Conservation (phyloP, 2,888 invertebrate species). For the Minunthozetes semirufus region DNA sequence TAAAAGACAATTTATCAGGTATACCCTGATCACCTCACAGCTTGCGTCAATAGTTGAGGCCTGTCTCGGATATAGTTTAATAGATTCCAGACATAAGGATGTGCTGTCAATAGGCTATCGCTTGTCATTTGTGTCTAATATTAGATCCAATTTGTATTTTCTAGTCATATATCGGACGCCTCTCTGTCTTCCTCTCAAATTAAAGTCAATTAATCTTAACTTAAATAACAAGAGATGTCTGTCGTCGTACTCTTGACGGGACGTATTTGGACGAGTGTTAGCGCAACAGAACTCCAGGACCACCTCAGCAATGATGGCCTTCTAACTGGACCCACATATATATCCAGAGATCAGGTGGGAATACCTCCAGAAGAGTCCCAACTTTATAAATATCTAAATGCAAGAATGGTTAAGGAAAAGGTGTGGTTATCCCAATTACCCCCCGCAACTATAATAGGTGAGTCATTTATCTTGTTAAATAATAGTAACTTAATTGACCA, state of each 20-base stretch:
- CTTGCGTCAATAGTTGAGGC: too few species aligned
- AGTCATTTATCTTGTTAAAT: not conserved
- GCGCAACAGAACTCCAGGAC: constrained; percentile 35
- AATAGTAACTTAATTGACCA: not conserved
- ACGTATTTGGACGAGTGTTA: constrained; percentile 36
- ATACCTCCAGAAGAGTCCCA: constrained; percentile 34
- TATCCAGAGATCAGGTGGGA: constrained; percentile 35
- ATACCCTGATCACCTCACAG: too few species aligned
- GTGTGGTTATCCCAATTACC: constrained; percentile 23
- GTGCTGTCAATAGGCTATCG: too few species aligned
- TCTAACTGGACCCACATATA: constrained; percentile 35
- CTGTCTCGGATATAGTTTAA: too few species aligned
- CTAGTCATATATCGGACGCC: too few species aligned
- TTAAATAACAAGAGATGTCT: constrained; percentile 24
- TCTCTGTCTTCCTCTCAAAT: not conserved
- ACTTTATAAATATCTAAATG: constrained; percentile 33
- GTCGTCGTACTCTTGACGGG: constrained; percentile 34
- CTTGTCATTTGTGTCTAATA: too few species aligned
- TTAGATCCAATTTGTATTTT: too few species aligned
- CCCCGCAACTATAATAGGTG: constrained; percentile 34
- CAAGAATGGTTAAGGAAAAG: constrained; percentile 35
- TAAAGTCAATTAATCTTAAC: not conserved
- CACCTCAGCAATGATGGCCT: constrained; percentile 33
- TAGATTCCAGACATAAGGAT: too few species aligned
- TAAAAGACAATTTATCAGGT: too few species aligned